Base-by-base conservation (phyloP, 2,888 invertebrate genomes). In the Epicampocera succincta region DNA sequence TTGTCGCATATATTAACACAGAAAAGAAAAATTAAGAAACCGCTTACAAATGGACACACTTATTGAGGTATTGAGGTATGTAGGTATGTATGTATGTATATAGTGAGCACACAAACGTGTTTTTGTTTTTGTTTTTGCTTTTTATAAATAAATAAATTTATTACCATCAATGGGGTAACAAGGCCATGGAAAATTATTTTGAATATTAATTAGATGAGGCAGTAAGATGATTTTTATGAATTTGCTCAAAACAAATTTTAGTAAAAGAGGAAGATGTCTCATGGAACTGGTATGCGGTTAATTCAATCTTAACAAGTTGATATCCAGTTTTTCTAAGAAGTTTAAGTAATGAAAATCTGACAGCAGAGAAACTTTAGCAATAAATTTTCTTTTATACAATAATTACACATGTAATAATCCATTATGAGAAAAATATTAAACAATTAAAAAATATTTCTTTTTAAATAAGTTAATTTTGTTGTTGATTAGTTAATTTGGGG, bases 1-100 rank as follows among this genome's bases (percentile, higher is more conserved):
- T 82, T 83, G 83, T 73, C 68, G 81, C 73, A 82, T 82, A 83
- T 79, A 84, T 85, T 83, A 83, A 82, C 85, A 80, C 78, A 78
- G 71, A 69, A 17, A 54, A 15, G 48, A n/a, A 42, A 46, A 6
- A 15, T 6, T 9, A 38, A 19, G 1, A n/a, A 21, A 46, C 5
- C 5, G 25, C 8, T 8, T 9, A 33, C 33, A 25, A 40, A 54
- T 38, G 56, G n/a, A 58, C 46, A 52, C 44, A 50, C 33, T 17
- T 56, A 11, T 38, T 29, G 12, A 21, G 38, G 19, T 33, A 17
- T 11, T 5, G 46, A 9, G 9, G 17, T 50, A n/a, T n/a, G n/a
- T n/a, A n/a, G n/a, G n/a, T n/a, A n/a, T n/a, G n/a, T n/a, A n/a
- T n/a, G n/a, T n/a, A n/a, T n/a, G n/a, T n/a, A n/a, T n/a, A n/a